Evolutionary conservation across 2,888 invertebrate genomes (phyloP).

Genomic region (Drosophila anomalata): DNA sequence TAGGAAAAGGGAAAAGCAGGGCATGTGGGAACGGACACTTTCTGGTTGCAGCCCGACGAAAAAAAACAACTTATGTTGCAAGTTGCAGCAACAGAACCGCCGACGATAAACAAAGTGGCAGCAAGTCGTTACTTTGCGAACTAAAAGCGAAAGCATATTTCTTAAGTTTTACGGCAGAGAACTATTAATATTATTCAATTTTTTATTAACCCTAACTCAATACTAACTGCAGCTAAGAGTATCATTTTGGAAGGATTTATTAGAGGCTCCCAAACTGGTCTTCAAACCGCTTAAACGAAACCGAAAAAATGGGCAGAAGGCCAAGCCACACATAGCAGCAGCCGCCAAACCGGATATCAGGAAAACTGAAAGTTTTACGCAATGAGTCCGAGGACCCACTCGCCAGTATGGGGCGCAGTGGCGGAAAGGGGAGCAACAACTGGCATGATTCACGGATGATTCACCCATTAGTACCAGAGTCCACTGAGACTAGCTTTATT

Average conservation of each 20-base stretch:
- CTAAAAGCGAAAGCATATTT: neutral
- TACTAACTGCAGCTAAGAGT: too few relatives aligned
- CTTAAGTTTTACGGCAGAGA: too few relatives aligned
- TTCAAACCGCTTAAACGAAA: too few relatives aligned
- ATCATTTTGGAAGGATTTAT: too few relatives aligned
- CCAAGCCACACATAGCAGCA: conserved; percentile 30
- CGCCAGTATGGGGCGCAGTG: neutral
- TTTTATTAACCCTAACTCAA: too few relatives aligned
- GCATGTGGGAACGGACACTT: conserved; percentile 12
- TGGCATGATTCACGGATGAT: neutral
- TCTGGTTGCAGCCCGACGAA: conserved; percentile 15
- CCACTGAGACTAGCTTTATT: conserved; percentile 15
- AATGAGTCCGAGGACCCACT: conserved; percentile 28
- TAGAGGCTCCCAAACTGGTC: too few relatives aligned
- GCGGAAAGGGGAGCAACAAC: neutral
- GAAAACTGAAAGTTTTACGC: conserved; percentile 72
- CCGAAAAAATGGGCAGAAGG: conserved; percentile 46
- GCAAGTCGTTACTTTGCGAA: neutral
- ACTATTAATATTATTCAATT: neutral
- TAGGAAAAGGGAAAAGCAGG: conserved; percentile 19
- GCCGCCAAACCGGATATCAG: conserved; percentile 67
- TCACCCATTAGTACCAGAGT: conserved; percentile 10
- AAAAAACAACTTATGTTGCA: conserved; percentile 52
- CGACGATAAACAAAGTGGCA: conserved; percentile 8
- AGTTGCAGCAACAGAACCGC: conserved; percentile 28